Evolutionary conservation across 2,113 vertebrate species (phyloP).

Genomic region (Strigops habroptila): DNA sequence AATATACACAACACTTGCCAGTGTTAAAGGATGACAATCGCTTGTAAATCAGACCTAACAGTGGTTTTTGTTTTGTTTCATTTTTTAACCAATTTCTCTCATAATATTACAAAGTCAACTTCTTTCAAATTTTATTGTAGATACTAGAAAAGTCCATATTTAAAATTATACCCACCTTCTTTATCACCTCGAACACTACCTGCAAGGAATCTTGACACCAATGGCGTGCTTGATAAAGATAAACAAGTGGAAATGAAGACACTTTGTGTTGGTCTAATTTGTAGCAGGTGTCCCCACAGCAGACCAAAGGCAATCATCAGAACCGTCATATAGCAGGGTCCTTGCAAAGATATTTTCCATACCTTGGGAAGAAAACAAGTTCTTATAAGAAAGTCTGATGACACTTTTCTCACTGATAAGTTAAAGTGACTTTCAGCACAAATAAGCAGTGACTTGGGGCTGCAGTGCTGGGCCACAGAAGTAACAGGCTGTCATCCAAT

Average conservation of each 20-base stretch:
- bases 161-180: conserved; percentile 79
- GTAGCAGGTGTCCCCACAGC: conserved; percentile 89
- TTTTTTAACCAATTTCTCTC: background rate
- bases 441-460: background rate
- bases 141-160: background rate
- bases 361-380: conserved; percentile 78
- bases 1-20: background rate
- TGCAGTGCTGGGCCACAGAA: background rate
- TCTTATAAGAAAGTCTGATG: background rate
- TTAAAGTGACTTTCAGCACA: background rate
- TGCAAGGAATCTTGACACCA: conserved; percentile 92
- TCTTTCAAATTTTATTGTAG: background rate
- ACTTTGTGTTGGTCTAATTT: conserved; percentile 87
- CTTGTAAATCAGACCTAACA: background rate
- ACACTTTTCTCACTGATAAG: background rate
- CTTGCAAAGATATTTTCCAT: conserved; percentile 94
- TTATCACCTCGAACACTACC: conserved; percentile 86
- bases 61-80: accelerated
- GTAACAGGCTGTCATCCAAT: background rate
- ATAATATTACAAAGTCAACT: background rate
- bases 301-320: conserved; percentile 91
- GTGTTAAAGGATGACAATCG: background rate
- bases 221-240: conserved; percentile 93
- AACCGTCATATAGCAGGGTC: conserved; percentile 87
- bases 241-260: conserved; percentile 94